Evolutionary conservation across 2,113 vertebrate genomes (phyloP).

Genomic region (Engraulis encrasicolus): DNA sequence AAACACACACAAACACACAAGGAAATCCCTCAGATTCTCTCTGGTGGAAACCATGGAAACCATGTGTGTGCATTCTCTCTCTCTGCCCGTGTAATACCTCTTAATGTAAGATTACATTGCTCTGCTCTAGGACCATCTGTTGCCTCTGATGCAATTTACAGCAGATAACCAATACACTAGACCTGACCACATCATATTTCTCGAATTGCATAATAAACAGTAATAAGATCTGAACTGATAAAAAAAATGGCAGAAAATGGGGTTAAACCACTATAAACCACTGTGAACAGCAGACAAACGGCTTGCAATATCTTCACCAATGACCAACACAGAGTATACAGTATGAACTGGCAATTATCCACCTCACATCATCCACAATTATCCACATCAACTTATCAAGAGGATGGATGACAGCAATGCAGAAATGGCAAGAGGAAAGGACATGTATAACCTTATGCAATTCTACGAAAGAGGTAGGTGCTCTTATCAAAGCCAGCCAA

Average conservation of each 20-base stretch:
- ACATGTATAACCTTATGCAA: neutral
- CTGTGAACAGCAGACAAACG: neutral
- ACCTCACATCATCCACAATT: neutral
- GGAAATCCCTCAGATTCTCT: neutral
- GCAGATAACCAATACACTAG: neutral
- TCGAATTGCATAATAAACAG: neutral
- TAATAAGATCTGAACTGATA: no score
- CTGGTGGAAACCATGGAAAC: constrained; percentile 12
- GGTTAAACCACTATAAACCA: no score
- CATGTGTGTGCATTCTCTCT: neutral
- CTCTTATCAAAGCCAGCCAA: no score
- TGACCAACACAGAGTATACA: neutral
- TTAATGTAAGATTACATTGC: neutral
- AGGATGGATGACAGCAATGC: neutral
- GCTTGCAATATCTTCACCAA: neutral
- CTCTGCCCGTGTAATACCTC: neutral
- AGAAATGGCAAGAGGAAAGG: neutral
- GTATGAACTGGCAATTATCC: neutral
- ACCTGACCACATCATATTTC: neutral
- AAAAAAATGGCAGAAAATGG: no score
- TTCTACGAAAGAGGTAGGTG: neutral
- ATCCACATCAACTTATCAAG: neutral
- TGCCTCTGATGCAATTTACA: neutral
- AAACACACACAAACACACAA: neutral
- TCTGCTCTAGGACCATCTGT: neutral